A percentile compares a stretch with the other conserved stretches of the same genome.
Conservation (phyloP, 2,888 invertebrate genomes). For the Dione vanillae region DNA sequence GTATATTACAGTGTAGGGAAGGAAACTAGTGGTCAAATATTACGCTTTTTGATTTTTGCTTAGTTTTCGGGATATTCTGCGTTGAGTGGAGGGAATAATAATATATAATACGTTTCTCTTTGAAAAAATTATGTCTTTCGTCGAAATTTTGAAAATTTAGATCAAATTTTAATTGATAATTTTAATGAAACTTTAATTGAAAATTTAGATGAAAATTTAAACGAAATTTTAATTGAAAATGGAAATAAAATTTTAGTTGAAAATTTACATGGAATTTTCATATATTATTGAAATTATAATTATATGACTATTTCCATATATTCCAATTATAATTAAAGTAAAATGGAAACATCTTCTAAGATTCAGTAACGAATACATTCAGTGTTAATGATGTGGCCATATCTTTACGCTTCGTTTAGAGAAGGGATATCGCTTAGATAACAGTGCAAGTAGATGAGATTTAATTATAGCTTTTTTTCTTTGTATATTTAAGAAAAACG, state of each 20-base stretch:
- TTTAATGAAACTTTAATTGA: no score
- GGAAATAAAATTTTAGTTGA: no score
- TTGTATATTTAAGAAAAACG: background rate
- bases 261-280: no score
- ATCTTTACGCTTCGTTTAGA: constrained; percentile 32
- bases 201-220: no score
- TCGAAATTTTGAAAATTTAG: no score
- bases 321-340: background rate
- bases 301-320: no score
- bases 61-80: no score
- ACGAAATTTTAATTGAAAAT: no score
- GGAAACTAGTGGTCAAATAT: background rate
- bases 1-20: background rate
- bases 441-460: background rate
- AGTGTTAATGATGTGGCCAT: constrained; percentile 28
- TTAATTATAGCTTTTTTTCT: background rate
- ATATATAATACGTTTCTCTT: no score
- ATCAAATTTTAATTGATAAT: no score
- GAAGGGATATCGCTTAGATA: constrained; percentile 15
- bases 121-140: no score
- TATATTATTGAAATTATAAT: no score
- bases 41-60: background rate
- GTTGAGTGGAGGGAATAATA: background rate
- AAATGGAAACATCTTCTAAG: constrained; percentile 27
- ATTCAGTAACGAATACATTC: constrained; percentile 30